Percentiles rank a stretch among this genome's conserved stretches.
Evolutionary conservation across 2,113 vertebrate genomes (phyloP).

Genomic region (human): DNA sequence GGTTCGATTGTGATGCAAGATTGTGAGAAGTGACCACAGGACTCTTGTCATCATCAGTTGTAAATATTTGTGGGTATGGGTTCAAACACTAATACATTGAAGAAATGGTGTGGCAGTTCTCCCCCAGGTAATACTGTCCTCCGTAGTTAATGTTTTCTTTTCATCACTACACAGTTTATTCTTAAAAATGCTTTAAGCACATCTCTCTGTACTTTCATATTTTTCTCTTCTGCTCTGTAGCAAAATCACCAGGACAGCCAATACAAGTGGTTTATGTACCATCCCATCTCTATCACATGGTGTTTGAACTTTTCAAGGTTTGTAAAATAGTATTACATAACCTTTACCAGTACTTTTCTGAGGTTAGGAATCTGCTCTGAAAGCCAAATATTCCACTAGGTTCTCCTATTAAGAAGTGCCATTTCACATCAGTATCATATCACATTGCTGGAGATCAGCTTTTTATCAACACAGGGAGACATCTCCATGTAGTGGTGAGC

Average conservation of each 20-base stretch:
- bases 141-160: constrained; percentile 64
- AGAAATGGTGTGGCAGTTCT: background rate
- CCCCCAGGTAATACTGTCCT: background rate
- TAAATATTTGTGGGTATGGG: background rate
- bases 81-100: background rate
- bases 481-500: background rate
- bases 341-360: constrained; percentile 60
- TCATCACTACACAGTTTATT: constrained; percentile 61
- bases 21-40: background rate
- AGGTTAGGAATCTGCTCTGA: constrained; percentile 43
- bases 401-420: constrained; percentile 16
- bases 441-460: background rate
- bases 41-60: background rate
- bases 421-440: background rate
- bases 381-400: constrained; percentile 9
- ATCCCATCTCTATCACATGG: constrained; percentile 99
- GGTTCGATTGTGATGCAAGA: background rate
- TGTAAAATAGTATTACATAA: constrained; percentile 75
- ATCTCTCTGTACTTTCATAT: constrained; percentile 76
- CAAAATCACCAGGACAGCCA: constrained; percentile 89
- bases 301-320: constrained; percentile 99
- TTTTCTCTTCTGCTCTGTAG: constrained; percentile 84
- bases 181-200: constrained; percentile 69
- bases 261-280: constrained; percentile 96
- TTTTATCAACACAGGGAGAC: background rate